Evolutionary conservation across 1,140 invertebrate genomes (phyloP).

Genomic region (Sarcophaga peregrina): DNA sequence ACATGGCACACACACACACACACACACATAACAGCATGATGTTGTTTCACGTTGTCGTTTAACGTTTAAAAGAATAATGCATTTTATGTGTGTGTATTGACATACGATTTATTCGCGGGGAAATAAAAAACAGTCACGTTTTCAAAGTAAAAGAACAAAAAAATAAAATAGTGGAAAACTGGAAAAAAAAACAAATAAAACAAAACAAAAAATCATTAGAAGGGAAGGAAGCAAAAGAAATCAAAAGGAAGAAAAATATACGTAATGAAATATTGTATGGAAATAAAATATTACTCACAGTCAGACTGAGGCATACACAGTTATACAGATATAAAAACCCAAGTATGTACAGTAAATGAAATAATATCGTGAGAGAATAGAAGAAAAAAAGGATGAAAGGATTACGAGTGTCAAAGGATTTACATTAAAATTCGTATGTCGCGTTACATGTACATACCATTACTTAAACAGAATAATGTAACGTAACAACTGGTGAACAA

Average conservation of each 20-base stretch:
- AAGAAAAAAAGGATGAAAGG: conserved; percentile 28
- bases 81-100: neutral
- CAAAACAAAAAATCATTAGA: neutral
- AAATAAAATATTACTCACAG: no score
- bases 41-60: neutral
- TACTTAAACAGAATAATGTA: neutral
- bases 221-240: conserved; percentile 16
- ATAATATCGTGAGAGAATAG: neutral
- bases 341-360: conserved; percentile 24
- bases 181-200: neutral
- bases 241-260: neutral
- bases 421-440: conserved; percentile 42
- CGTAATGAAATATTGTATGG: no score
- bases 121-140: conserved; percentile 22
- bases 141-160: neutral
- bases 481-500: neutral
- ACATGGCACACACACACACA: neutral
- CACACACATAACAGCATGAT: neutral
- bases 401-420: conserved; percentile 43
- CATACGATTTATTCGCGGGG: neutral
- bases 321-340: neutral
- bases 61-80: neutral
- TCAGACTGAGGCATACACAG: no score
- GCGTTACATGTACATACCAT: neutral
- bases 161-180: neutral